Percentiles rank a stretch among this genome's conserved stretches.
Evolutionary conservation across 2,113 vertebrate species (phyloP).

Genomic region (Apodemus sylvaticus): DNA sequence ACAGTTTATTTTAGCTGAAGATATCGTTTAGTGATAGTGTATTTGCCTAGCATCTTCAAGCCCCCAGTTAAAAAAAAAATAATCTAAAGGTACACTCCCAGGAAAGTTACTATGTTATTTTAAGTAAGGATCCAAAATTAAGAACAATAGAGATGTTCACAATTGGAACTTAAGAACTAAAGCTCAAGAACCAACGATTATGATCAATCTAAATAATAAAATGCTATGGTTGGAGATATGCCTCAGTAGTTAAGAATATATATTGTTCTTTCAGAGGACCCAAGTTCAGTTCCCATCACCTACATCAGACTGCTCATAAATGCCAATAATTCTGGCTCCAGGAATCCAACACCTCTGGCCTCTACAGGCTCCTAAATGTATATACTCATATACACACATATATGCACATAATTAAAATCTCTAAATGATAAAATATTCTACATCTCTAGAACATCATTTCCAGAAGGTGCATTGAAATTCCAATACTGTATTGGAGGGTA

Average conservation of each 20-base stretch:
- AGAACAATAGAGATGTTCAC: background rate
- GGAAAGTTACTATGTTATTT: background rate
- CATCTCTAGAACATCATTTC: background rate
- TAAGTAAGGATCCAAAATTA: slow-evolving; percentile 46
- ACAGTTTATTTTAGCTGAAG: background rate
- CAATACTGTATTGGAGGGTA: background rate
- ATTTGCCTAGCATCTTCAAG: background rate
- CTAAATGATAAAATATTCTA: background rate
- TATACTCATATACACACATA: background rate
- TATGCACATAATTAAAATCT: background rate
- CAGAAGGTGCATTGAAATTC: too few species aligned
- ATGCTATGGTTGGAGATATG: background rate
- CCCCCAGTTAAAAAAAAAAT: background rate
- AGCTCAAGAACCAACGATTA: background rate
- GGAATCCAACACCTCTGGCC: background rate
- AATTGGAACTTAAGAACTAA: background rate
- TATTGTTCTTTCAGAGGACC: background rate
- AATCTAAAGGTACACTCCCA: background rate
- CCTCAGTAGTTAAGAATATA: background rate
- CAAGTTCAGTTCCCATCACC: background rate
- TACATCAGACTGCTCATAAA: background rate
- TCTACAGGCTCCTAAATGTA: background rate
- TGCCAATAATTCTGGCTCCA: background rate
- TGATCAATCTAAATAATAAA: slow-evolving; percentile 13
- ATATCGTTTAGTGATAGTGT: background rate